A percentile compares a stretch with the other conserved stretches of the same genome.
Evolutionary conservation across 2,888 invertebrate species (phyloP).

Genomic region (Acleris laterana): DNA sequence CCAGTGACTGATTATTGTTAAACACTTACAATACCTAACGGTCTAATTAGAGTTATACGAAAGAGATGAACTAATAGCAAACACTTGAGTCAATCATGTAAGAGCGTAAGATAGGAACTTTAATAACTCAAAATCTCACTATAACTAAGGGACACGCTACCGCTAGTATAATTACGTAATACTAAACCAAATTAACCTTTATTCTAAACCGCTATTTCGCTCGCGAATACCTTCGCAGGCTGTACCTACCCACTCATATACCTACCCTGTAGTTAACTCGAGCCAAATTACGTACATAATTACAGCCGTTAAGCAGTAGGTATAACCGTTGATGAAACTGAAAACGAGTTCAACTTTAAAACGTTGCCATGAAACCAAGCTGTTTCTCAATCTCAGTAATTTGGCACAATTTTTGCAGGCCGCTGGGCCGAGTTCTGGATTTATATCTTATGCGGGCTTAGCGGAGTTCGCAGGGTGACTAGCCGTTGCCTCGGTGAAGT

Average conservation of each 20-base stretch:
- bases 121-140: no score
- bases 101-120: no score
- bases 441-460: constrained; percentile 13
- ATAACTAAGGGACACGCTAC: no score
- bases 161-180: neutral
- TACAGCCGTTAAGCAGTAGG: constrained; percentile 72
- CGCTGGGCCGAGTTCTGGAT: neutral
- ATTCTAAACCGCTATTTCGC: neutral
- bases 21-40: no score
- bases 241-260: neutral
- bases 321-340: constrained; percentile 80
- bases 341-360: constrained; percentile 79
- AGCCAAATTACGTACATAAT: constrained; percentile 78
- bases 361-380: constrained; percentile 77
- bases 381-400: constrained; percentile 77
- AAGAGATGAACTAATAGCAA: neutral
- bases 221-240: neutral
- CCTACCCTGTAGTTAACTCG: constrained; percentile 51
- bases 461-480: neutral
- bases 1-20: no score
- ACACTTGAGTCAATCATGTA: no score
- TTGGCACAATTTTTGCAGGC: constrained; percentile 69
- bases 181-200: neutral
- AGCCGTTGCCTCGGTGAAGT: neutral
- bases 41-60: neutral